Conservation (phyloP, 2,797 vertebrate species). For the Acipenser ruthenus region DNA sequence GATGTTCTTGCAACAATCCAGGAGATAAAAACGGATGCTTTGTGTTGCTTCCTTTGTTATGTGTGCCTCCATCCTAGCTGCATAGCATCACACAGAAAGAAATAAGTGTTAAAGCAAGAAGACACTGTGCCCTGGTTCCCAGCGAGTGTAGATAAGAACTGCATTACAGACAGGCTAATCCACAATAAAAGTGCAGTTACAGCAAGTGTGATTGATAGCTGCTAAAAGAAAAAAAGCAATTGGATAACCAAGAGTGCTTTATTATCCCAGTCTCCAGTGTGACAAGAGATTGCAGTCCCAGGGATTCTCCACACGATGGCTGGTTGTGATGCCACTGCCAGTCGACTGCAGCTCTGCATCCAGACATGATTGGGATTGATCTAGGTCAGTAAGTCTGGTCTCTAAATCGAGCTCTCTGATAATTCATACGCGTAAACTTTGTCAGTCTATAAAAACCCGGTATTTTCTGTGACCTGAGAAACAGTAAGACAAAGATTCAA, state of each 20-base stretch:
- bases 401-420: slow-evolving; percentile 45
- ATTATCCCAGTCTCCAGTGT: slow-evolving; percentile 43
- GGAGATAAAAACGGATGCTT: slow-evolving; percentile 33
- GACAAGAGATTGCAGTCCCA: slow-evolving; percentile 47
- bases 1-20: slow-evolving; percentile 39
- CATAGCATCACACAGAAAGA: slow-evolving; percentile 39
- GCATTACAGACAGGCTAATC: slow-evolving; percentile 62
- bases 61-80: slow-evolving; percentile 46
- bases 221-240: slow-evolving; percentile 37
- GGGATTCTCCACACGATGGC: slow-evolving; percentile 62
- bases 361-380: slow-evolving; percentile 70
- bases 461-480: slow-evolving; percentile 29
- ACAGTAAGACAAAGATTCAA: slow-evolving; percentile 32
- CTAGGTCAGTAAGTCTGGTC: slow-evolving; percentile 71
- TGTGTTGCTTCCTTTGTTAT: slow-evolving; percentile 57
- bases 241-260: slow-evolving; percentile 32
- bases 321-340: slow-evolving; percentile 53
- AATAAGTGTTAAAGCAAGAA: slow-evolving; percentile 50
- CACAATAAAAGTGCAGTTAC: slow-evolving; percentile 48
- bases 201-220: slow-evolving; percentile 44
- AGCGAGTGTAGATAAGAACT: slow-evolving; percentile 63
- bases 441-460: slow-evolving; percentile 29
- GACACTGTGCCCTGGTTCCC: slow-evolving; percentile 53
- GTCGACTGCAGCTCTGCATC: slow-evolving; percentile 61
- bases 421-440: slow-evolving; percentile 29